These are phyloP conservation scores for Ips typographus DNA, from an alignment of 1,140 invertebrate genomes.

Conservation along the genomic window DNA sequence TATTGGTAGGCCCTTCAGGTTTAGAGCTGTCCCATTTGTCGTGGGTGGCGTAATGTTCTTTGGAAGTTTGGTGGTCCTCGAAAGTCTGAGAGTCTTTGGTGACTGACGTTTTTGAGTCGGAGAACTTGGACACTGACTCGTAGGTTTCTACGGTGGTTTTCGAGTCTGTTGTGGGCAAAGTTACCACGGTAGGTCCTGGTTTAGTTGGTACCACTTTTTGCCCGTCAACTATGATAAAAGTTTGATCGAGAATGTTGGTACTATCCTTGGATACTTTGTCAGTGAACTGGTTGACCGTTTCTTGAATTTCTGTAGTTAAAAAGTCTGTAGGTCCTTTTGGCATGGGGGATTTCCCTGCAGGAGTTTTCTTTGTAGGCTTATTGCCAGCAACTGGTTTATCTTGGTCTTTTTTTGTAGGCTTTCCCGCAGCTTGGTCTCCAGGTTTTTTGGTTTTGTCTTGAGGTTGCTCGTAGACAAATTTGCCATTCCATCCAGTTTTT, in stretches of 20 bases:
- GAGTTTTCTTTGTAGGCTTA: not conserved
- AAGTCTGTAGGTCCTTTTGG: conserved; percentile 30
- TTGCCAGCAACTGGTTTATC: conserved; percentile 17
- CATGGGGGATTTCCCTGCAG: not conserved
- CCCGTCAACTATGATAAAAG: not conserved
- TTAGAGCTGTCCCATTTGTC: conserved; percentile 38
- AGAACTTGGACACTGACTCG: conserved; percentile 36
- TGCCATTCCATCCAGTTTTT: conserved; percentile 47
- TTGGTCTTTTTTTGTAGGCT: conserved; percentile 21
- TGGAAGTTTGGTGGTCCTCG: conserved; percentile 38
- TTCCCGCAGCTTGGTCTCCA: no score
- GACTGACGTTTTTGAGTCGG: conserved; percentile 39
- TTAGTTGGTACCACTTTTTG: conserved; percentile 22
- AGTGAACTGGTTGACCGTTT: conserved; percentile 37
- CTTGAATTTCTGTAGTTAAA: conserved; percentile 38
- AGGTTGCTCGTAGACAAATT: conserved; percentile 39
- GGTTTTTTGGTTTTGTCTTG: no score
- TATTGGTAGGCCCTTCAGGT: conserved; percentile 21
- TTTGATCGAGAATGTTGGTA: not conserved
- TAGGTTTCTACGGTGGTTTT: conserved; percentile 40
- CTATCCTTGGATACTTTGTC: conserved; percentile 12
- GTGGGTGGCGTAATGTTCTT: conserved; percentile 38
- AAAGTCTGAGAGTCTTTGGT: conserved; percentile 45
- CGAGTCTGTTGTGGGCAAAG: conserved; percentile 24
- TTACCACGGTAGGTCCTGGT: conserved; percentile 9